Percentiles rank a stretch among this genome's conserved stretches.
These are phyloP conservation scores for Mylabris sibirica DNA, from an alignment of 2,888 invertebrate species.

Conservation along the genomic window DNA sequence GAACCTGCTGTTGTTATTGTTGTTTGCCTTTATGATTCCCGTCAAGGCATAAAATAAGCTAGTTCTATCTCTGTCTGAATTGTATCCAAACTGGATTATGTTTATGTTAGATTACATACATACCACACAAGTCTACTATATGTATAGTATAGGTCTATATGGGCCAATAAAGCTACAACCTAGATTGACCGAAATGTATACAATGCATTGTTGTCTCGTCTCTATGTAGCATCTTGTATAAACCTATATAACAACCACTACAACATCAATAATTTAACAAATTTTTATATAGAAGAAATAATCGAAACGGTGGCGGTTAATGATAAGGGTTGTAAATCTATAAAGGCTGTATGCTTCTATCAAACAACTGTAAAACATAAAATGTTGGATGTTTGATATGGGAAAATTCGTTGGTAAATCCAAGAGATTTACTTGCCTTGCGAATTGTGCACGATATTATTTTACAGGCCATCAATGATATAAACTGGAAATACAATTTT, in stretches of 20 bases:
- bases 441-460: conserved; percentile 27
- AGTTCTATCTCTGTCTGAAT: conserved; percentile 25
- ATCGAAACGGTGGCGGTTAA: neutral
- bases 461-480: conserved; percentile 48
- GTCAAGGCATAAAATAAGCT: conserved; percentile 38
- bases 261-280: too few relatives aligned
- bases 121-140: too few relatives aligned
- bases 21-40: conserved; percentile 42
- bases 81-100: conserved; percentile 10
- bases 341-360: neutral
- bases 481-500: conserved; percentile 51
- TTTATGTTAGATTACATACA: conserved; percentile 7
- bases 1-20: conserved; percentile 35
- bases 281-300: neutral
- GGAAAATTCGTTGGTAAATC: conserved; percentile 8
- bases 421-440: conserved; percentile 4
- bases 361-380: too few relatives aligned
- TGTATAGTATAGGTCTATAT: conserved; percentile 23
- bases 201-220: conserved; percentile 29
- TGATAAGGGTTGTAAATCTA: neutral
- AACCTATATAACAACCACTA: neutral
- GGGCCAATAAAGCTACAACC: conserved; percentile 24
- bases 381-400: neutral
- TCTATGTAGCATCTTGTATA: conserved; percentile 14
- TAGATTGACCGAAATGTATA: conserved; percentile 24